These are phyloP conservation scores for Chorisops tibialis DNA, from an alignment of 2,888 invertebrate species.

Conservation along the genomic window DNA sequence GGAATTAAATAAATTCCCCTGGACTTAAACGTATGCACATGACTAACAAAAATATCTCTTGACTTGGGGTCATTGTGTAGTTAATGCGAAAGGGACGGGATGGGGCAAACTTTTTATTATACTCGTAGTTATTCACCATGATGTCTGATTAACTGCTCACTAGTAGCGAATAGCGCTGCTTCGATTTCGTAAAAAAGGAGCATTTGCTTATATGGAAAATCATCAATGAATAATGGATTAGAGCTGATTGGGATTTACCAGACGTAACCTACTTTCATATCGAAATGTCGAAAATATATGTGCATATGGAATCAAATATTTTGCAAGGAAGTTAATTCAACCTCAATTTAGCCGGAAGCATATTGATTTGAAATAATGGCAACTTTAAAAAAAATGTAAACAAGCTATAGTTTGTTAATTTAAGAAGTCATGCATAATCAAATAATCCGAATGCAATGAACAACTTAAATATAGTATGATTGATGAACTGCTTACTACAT, in stretches of 20 bases:
- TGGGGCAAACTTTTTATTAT: too few species aligned
- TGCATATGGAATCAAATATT: conserved; percentile 9
- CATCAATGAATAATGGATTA: conserved; percentile 15
- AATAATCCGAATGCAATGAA: too few species aligned
- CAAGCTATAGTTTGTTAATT: too few species aligned
- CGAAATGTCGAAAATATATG: conserved; percentile 9
- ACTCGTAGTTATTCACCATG: conserved; percentile 6
- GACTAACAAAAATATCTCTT: conserved; percentile 24
- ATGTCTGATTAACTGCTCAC: background rate
- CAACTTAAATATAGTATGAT: too few species aligned
- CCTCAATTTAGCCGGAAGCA: too few species aligned
- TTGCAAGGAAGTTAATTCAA: conserved; percentile 8
- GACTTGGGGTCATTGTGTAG: conserved; percentile 23
- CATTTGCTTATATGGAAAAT: too few species aligned
- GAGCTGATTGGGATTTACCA: conserved; percentile 21
- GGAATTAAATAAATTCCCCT: conserved; percentile 6
- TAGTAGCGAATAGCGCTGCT: too few species aligned
- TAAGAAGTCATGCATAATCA: too few species aligned
- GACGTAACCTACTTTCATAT: conserved; percentile 19
- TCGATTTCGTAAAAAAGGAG: too few species aligned
- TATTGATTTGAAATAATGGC: too few species aligned
- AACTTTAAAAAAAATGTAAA: too few species aligned
- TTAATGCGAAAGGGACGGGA: conserved; percentile 16
- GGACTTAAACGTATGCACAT: conserved; percentile 25
- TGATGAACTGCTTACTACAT: too few species aligned